Percentiles rank a stretch among this genome's conserved stretches.
phyloP scores from a whole-genome alignment of 2,888 invertebrate species.

The Quadriops clusia region DNA sequence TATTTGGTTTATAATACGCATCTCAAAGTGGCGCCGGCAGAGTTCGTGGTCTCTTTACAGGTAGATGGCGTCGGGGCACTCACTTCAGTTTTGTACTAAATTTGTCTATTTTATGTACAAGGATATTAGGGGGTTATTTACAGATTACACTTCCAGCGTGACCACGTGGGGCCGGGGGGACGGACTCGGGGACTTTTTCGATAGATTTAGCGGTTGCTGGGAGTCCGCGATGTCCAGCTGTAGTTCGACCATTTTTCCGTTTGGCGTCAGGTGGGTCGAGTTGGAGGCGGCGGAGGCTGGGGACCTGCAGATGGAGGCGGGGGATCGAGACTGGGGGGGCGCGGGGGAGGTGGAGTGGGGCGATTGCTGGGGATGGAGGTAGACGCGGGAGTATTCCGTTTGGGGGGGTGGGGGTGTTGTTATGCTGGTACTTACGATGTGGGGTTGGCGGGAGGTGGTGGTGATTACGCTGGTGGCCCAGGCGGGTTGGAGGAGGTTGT shows the following conservation, averaged over 20 bases:
- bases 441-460: slow-evolving; percentile 40
- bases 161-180: slow-evolving; percentile 52
- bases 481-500: slow-evolving; percentile 31
- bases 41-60: slow-evolving; percentile 7
- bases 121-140: slow-evolving; percentile 6
- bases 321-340: slow-evolving; percentile 31
- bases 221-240: slow-evolving; percentile 75
- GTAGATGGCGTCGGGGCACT: slow-evolving; percentile 2
- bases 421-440: slow-evolving; percentile 25
- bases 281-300: slow-evolving; percentile 34
- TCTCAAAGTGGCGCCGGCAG: slow-evolving; percentile 33
- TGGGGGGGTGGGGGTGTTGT: slow-evolving; percentile 31
- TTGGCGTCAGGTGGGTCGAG: slow-evolving; percentile 30
- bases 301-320: slow-evolving; percentile 28
- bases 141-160: slow-evolving; percentile 33
- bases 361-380: slow-evolving; percentile 33
- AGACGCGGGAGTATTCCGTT: slow-evolving; percentile 36
- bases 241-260: slow-evolving; percentile 53
- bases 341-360: slow-evolving; percentile 38
- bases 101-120: slow-evolving; percentile 19
- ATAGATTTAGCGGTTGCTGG: slow-evolving; percentile 77
- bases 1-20: slow-evolving; percentile 40
- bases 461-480: slow-evolving; percentile 51
- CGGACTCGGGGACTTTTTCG: slow-evolving; percentile 71
- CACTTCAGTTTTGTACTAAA: slow-evolving; percentile 28